These are phyloP conservation scores for Pollenia amentaria DNA, from an alignment of 2,888 invertebrate genomes.

Conservation along the genomic window DNA sequence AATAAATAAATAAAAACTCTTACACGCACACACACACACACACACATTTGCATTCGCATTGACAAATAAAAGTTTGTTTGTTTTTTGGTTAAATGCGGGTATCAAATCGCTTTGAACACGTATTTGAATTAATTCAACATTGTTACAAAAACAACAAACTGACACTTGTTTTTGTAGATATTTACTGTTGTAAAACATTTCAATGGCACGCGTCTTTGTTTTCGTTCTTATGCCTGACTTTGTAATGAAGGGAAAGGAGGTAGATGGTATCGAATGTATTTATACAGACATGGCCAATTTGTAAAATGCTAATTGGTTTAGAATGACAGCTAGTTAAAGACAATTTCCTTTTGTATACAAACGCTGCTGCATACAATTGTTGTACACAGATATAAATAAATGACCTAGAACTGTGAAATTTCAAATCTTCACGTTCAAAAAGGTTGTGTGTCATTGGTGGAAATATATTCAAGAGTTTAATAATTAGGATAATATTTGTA, in stretches of 20 bases:
- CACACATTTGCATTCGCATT: neutral
- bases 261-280: conserved; percentile 3
- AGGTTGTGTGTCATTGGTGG: neutral
- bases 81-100: conserved; percentile 26
- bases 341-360: conserved; percentile 20
- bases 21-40: neutral
- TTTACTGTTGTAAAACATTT: conserved; percentile 52
- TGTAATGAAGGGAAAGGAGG: neutral
- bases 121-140: conserved; percentile 25
- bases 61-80: neutral
- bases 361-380: neutral
- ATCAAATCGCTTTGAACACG: conserved; percentile 47
- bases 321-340: conserved; percentile 39
- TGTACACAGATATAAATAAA: neutral
- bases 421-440: neutral
- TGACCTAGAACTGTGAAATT: conserved; percentile 15
- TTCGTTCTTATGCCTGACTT: neutral
- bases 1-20: conserved; percentile 11
- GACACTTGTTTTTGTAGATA: neutral
- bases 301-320: conserved; percentile 59
- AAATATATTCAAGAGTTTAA: neutral
- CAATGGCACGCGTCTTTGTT: conserved; percentile 67
- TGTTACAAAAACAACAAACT: conserved; percentile 1
- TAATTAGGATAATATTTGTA: conserved; percentile 16
- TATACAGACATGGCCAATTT: conserved; percentile 47